Base-by-base conservation (phyloP, 2,797 vertebrate genomes). In the Ciconia nigra region DNA sequence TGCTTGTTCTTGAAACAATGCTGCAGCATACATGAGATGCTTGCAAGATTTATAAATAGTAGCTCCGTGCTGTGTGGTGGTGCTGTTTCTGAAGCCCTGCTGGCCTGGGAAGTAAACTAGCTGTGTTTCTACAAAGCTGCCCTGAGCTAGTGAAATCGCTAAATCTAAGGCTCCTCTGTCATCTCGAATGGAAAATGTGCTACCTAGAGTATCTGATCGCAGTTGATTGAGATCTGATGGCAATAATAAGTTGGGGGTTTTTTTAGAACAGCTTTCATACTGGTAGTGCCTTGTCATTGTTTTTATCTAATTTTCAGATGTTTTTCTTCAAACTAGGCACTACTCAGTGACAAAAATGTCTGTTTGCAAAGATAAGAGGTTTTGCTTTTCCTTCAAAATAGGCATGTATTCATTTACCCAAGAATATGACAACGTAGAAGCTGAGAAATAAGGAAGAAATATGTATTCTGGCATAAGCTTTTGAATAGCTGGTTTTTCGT, bases 11-110 rank as follows among this genome's bases (percentile, higher is more conserved):
- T 19, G 19, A 70, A 76, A 51, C 83, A 80, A 4, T 77, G 67
- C 90, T 79, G 90, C 12, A 4, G 86, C 90, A 85, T 59, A 87
- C 66, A 37, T 12, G 90, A 59, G 81, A 41, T 90, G 87, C 72
- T 72, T 91, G 90, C 73, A 54, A 54, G 54, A 49, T 65, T 69
- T 95, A 90, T 51, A 85, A 91, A 89, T 76, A 92, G 95, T 22
- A 52, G 67, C 78, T 70, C 51, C 52, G 0, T 46, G 86, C 90
- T 92, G 95, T 39, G 86, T 55, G 81, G 21, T 11, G 3, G 31
- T 13, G 89, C 85, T 71, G 59, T 13, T 90, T 33, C 76, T 77
- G 59, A 14, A 69, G 73, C 21, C 51, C 24, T 2, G 66, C 89
- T 79, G 80, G 80, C 83, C 61, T 72, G 77, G 61, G 16, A 39